phyloP scores from a whole-genome alignment of 2,888 invertebrate species.

The Axea sp. region DNA sequence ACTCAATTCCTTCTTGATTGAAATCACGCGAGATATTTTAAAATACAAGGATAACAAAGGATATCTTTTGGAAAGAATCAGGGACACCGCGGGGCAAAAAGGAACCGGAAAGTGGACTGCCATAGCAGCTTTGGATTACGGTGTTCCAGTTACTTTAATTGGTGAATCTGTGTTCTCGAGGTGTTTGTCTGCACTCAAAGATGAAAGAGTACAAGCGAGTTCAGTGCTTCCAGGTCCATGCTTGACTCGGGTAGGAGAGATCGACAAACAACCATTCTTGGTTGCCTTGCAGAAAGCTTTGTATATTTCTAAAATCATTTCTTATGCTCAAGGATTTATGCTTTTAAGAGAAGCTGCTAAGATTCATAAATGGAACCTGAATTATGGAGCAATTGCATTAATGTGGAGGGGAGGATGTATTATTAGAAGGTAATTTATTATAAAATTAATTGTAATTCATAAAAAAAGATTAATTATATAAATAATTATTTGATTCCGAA shows the following conservation, averaged over 20 bases:
- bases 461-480: too few relatives aligned
- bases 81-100: constrained; percentile 98
- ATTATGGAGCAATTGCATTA: constrained; percentile 97
- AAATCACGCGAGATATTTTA: constrained; percentile 97
- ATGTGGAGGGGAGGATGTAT: constrained; percentile 99
- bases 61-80: constrained; percentile 92
- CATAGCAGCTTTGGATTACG: constrained; percentile 96
- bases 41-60: constrained; percentile 92
- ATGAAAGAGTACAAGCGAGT: constrained; percentile 92
- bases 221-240: constrained; percentile 86
- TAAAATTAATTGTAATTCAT: too few relatives aligned
- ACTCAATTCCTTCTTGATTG: constrained; percentile 97
- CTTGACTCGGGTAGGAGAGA: fast-evolving
- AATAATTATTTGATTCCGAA: too few relatives aligned
- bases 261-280: constrained; percentile 88
- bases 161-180: constrained; percentile 99
- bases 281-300: constrained; percentile 93
- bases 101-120: constrained; percentile 99
- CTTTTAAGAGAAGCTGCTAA: constrained; percentile 94
- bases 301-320: constrained; percentile 98
- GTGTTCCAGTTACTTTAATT: constrained; percentile 98
- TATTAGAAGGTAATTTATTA: constrained; percentile 94
- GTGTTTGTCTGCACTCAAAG: constrained; percentile 94
- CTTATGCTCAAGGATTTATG: constrained; percentile 99
- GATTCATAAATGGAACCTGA: constrained; percentile 95